Conservation (phyloP, 2,113 vertebrate genomes). For the Noturus placidus region DNA sequence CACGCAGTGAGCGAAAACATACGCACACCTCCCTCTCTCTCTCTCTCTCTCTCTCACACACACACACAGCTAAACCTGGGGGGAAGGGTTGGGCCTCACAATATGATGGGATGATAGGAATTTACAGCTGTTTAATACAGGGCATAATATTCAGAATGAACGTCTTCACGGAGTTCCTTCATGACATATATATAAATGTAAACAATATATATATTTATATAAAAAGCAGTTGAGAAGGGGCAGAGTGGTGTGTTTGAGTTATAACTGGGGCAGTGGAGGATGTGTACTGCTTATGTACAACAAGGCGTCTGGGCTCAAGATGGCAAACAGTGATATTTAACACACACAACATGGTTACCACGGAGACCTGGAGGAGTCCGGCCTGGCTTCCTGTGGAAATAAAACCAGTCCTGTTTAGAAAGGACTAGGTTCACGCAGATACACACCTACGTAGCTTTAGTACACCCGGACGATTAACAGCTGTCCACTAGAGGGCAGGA, state of each 20-base stretch:
- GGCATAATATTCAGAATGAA: not conserved
- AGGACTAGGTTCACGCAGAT: not conserved
- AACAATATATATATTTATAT: not conserved
- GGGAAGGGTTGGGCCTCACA: slow-evolving; percentile 8
- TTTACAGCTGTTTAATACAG: slow-evolving; percentile 1
- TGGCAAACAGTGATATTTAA: not conserved
- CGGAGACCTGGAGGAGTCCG: not conserved
- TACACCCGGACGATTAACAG: not conserved
- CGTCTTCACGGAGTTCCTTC: not conserved
- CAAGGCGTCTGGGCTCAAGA: not conserved
- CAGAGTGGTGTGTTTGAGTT: not conserved
- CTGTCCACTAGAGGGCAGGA: not conserved
- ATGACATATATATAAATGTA: not conserved
- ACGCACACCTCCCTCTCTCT: slow-evolving; percentile 13
- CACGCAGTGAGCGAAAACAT: slow-evolving; percentile 63
- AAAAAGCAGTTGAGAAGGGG: not conserved
- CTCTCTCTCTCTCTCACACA: not conserved
- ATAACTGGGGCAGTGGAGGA: not conserved
- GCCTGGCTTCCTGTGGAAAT: too few species aligned
- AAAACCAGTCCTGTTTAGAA: not conserved
- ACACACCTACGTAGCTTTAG: not conserved
- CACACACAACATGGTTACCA: not conserved
- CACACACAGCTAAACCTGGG: slow-evolving; percentile 16
- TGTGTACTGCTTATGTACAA: not conserved
- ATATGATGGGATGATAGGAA: slow-evolving; percentile 17